Percentiles rank a stretch among this genome's conserved stretches.
phyloP scores from a whole-genome alignment of 92 coral and sea anemone genomes.

The Actinostola sp. region DNA sequence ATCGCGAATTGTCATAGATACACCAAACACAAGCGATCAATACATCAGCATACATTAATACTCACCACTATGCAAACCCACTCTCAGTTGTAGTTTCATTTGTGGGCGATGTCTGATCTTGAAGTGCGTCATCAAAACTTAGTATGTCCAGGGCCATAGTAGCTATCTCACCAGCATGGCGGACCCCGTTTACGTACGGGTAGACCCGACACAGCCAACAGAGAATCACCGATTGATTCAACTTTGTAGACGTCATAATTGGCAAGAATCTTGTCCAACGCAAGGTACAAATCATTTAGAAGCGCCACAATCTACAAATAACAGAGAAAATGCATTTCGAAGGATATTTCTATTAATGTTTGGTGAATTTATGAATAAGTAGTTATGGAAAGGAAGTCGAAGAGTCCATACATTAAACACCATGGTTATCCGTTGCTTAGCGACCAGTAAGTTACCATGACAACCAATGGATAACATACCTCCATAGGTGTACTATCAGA shows the following conservation, averaged over 20 bases:
- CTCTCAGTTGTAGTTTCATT: slow-evolving; percentile 89
- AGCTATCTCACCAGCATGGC: slow-evolving; percentile 93
- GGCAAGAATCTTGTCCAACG: slow-evolving; percentile 87
- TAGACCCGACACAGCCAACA: slow-evolving; percentile 88
- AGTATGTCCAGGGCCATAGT: slow-evolving; percentile 92
- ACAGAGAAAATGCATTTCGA: slow-evolving; percentile 1
- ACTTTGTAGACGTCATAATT: slow-evolving; percentile 90
- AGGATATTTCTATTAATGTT: not conserved
- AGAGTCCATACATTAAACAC: not conserved
- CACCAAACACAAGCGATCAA: too few relatives aligned
- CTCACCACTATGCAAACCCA: slow-evolving; percentile 95
- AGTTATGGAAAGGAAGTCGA: not conserved
- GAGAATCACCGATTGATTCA: slow-evolving; percentile 93
- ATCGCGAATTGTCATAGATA: not conserved
- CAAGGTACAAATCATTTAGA: slow-evolving; percentile 84
- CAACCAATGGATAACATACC: slow-evolving; percentile 28
- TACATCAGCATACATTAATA: not conserved
- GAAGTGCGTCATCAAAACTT: slow-evolving; percentile 82
- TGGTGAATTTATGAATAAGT: not conserved
- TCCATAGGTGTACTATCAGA: slow-evolving; percentile 91
- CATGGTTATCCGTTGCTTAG: not conserved
- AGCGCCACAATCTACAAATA: slow-evolving; percentile 74
- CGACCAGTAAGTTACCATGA: not conserved
- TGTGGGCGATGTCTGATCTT: slow-evolving; percentile 90
- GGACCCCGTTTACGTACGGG: slow-evolving; percentile 90